These are phyloP conservation scores for Urophycis tenuis DNA, from an alignment of 2,797 vertebrate species.

Conservation along the genomic window DNA sequence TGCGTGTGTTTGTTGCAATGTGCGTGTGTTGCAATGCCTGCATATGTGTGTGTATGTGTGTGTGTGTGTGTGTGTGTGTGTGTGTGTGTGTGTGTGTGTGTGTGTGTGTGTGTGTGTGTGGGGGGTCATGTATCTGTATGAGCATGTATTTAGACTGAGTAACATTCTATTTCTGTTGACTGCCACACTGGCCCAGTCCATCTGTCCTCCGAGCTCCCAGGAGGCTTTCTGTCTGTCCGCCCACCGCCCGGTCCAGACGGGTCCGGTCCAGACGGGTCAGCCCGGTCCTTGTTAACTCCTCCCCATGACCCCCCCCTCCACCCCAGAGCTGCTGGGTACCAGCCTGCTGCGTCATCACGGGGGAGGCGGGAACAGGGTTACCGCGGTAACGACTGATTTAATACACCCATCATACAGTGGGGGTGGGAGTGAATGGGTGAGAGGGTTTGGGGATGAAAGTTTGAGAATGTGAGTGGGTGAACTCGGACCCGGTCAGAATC, in stretches of 20 bases:
- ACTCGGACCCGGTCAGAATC: slow-evolving; percentile 20
- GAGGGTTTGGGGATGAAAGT: neutral
- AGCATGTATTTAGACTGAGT: neutral
- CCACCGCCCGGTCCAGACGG: neutral
- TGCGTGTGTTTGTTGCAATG: neutral
- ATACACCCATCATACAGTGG: neutral
- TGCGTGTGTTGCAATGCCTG: too few relatives aligned
- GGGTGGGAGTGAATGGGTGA: neutral
- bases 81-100: neutral
- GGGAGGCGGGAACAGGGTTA: neutral
- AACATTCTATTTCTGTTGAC: neutral
- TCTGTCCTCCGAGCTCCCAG: too few relatives aligned
- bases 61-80: neutral
- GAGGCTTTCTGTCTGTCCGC: too few relatives aligned
- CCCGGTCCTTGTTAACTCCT: neutral
- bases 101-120: neutral
- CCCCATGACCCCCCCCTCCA: neutral
- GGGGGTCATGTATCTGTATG: neutral
- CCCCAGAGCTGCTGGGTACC: neutral
- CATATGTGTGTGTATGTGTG: neutral
- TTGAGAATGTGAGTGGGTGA: slow-evolving; percentile 31
- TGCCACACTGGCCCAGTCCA: too few relatives aligned
- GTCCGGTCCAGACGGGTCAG: too few relatives aligned
- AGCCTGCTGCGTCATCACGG: neutral
- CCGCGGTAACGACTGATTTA: too few relatives aligned